Evolutionary conservation across 1,140 invertebrate genomes (phyloP).

Genomic region (Sinella curviseta): DNA sequence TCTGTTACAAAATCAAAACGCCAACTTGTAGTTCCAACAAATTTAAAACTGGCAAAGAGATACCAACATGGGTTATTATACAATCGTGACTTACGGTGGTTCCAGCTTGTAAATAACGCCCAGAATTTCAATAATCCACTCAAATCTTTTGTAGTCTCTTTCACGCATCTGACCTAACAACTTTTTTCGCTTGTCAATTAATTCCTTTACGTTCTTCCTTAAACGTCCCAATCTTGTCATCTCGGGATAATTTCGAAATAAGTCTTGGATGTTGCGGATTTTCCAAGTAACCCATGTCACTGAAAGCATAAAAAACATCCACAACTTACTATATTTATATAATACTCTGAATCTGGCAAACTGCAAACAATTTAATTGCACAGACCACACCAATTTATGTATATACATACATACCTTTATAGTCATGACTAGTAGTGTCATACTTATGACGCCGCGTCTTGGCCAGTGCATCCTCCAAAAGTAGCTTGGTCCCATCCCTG

Average conservation of each 20-base stretch:
- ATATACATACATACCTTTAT: conserved; percentile 29
- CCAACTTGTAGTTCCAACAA: too few species aligned
- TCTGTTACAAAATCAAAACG: conserved; percentile 20
- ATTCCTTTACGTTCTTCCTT: conserved; percentile 62
- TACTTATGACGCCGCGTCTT: conserved; percentile 38
- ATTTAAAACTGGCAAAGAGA: neutral
- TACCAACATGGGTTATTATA: neutral
- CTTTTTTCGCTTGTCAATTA: conserved; percentile 75
- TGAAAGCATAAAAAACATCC: conserved; percentile 51
- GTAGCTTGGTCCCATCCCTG: conserved; percentile 31
- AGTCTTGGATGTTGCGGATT: conserved; percentile 62
- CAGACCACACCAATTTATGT: neutral
- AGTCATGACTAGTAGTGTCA: conserved; percentile 34
- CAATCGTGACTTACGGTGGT: neutral
- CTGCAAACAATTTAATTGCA: neutral
- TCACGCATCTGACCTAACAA: conserved; percentile 66
- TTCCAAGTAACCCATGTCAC: conserved; percentile 61
- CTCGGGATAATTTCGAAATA: conserved; percentile 57
- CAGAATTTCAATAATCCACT: conserved; percentile 80
- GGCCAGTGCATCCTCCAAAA: conserved; percentile 33
- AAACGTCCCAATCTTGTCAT: conserved; percentile 57
- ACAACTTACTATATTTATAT: neutral
- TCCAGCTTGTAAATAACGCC: conserved; percentile 69
- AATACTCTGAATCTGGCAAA: neutral
- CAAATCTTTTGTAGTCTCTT: conserved; percentile 79